Evolutionary conservation across 2,113 vertebrate species (phyloP), one percentile per base, ranked within the genome.

Genomic region (Eulacestoma nigropectus): DNA sequence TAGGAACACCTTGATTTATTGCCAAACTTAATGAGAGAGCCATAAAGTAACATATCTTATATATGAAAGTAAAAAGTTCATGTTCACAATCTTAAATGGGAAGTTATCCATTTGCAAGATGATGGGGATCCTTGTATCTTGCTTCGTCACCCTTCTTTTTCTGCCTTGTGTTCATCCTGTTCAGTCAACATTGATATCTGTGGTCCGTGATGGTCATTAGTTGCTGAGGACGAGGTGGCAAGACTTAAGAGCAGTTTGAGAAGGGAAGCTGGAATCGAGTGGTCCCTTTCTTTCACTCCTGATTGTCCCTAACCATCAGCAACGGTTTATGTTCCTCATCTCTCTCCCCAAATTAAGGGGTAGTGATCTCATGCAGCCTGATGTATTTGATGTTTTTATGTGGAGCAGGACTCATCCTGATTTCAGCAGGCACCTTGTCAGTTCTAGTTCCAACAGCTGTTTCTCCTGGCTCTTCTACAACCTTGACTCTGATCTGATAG

Each of bases 301-400:
- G 22, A 17, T 56, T 37, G 11, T 39, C 30, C 8, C n/a, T 33
- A 59, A 32, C 4, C 39, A 27, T 25, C 52, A 67, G 20, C 60
- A 26, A 8, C 5, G 13, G 8, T 42, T 65, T 29, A 7, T 35
- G 20, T 2, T 41, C 35, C 42, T 56, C 15, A n/a, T n/a, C 19
- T 49, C n/a, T 29, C 19, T 56, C 30, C 19, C 33, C 6, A 29
- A 16, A 25, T 56, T 30, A 30, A 41, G 8, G 23, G 11, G 14
- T 33, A 22, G 6, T 41, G 13, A n/a, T 47, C 41, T 47, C 23
- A 10, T 47, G 16, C 0, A 0, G 16, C 19, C 50, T 49, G 29
- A 41, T 6, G 30, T 25, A n/a, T 49, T 65, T 65, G 30, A 13
- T 16, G 16, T 4, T 41, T 65, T 49, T 30, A 65, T 49, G 10